phyloP scores from a whole-genome alignment of 1,140 invertebrate species.

The Coelopa frigida region DNA sequence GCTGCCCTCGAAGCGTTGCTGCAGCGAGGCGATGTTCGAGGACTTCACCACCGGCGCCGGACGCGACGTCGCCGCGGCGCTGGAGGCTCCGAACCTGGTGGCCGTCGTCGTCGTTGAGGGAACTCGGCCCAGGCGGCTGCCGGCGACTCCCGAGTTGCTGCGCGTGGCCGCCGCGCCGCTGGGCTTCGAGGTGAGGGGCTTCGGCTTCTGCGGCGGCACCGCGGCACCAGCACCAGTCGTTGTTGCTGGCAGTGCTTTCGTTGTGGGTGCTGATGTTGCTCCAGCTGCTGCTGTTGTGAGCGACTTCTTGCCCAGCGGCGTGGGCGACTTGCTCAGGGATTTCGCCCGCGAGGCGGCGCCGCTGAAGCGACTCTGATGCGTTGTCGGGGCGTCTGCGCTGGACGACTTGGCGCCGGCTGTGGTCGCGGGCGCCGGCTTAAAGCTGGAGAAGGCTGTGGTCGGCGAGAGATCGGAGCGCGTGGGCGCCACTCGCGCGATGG shows the following conservation, averaged over 20 bases:
- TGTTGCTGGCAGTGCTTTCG: constrained; percentile 6
- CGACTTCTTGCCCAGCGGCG: constrained; percentile 1
- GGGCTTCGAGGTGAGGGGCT: constrained; percentile 38
- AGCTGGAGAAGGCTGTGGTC: constrained; percentile 37
- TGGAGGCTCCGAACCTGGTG: constrained; percentile 15
- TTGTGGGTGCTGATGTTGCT: not conserved
- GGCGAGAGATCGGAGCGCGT: constrained; percentile 49
- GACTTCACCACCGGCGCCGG: constrained; percentile 25
- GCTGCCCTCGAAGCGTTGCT: constrained; percentile 27
- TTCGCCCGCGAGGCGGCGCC: constrained; percentile 1
- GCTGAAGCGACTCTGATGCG: not conserved
- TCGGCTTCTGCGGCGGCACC: constrained; percentile 35
- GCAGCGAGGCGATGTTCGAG: constrained; percentile 33
- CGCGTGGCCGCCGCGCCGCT: too few relatives aligned
- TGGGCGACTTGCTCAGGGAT: constrained; percentile 2
- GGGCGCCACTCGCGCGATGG: constrained; percentile 57
- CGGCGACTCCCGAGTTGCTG: constrained; percentile 5
- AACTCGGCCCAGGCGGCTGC: constrained; percentile 7
- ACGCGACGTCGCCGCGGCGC: constrained; percentile 19
- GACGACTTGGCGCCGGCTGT: not conserved
- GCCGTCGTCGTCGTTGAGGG: constrained; percentile 9
- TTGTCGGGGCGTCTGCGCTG: too few relatives aligned
- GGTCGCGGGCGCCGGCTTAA: constrained; percentile 27
- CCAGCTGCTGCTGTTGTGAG: constrained; percentile 1
- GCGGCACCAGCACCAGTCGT: constrained; percentile 6